Conservation (phyloP, 2,797 vertebrate species). For the Podarcis siculus region DNA sequence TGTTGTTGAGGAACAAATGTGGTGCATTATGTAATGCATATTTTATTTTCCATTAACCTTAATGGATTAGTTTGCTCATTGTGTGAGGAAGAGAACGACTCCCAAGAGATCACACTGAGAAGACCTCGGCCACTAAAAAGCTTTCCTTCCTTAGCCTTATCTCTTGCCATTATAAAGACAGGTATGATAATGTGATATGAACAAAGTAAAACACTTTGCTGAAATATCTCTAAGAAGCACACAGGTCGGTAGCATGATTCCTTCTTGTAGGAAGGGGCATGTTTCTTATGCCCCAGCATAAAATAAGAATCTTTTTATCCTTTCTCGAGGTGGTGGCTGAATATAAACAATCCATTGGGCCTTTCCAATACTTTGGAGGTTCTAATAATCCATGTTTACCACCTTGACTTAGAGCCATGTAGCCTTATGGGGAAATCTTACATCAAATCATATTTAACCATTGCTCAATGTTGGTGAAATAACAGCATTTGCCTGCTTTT, state of each 20-base stretch:
- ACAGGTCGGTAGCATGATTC: not conserved
- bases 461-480: not conserved
- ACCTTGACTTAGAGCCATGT: not conserved
- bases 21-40: conserved; percentile 7
- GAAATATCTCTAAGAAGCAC: not conserved
- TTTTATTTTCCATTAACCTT: not conserved
- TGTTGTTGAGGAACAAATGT: not conserved
- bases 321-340: not conserved
- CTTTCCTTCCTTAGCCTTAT: conserved; percentile 36
- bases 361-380: not conserved
- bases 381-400: not conserved
- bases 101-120: conserved; percentile 20
- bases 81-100: conserved; percentile 4
- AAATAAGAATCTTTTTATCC: not conserved
- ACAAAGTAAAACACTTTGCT: not conserved
- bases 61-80: not conserved
- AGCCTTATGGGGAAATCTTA: not conserved
- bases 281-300: not conserved
- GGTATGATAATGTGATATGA: not conserved
- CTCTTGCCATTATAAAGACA: conserved; percentile 19
- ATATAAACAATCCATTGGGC: not conserved
- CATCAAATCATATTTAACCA: not conserved
- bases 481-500: not conserved
- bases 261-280: not conserved
- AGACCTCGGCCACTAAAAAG: conserved; percentile 33